A percentile compares a stretch with the other conserved stretches of the same genome.
Conservation (phyloP, 2,888 invertebrate species). For the Microchrysa polita region DNA sequence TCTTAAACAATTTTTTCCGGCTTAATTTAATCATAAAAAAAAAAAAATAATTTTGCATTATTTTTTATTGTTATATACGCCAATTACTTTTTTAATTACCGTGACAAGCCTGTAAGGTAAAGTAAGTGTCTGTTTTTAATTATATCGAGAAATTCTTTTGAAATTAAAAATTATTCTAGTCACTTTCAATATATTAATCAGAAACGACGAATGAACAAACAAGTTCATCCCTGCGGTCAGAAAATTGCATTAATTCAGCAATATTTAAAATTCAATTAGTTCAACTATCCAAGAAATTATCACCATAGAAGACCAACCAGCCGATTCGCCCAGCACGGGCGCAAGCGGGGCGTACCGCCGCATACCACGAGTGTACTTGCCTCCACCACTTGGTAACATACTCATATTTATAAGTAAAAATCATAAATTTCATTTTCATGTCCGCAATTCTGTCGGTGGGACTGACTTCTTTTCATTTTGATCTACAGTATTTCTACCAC, state of each 20-base stretch:
- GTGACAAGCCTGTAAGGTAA: too few relatives aligned
- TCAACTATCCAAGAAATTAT: constrained; percentile 28
- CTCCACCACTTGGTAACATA: too few relatives aligned
- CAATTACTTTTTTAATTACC: too few relatives aligned
- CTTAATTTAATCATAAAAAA: too few relatives aligned
- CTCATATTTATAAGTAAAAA: constrained; percentile 18
- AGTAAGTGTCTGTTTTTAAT: too few relatives aligned
- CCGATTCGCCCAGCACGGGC: too few relatives aligned
- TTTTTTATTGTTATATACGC: too few relatives aligned
- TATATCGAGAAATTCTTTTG: not conserved
- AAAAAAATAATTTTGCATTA: too few relatives aligned
- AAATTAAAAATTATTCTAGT: not conserved
- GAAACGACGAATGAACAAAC: constrained; percentile 17
- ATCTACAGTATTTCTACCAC: not conserved
- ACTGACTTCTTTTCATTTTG: not conserved
- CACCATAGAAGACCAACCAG: not conserved
- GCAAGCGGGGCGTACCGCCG: too few relatives aligned
- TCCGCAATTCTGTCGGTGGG: not conserved
- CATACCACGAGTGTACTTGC: too few relatives aligned
- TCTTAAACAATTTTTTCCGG: too few relatives aligned
- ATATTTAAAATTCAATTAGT: constrained; percentile 35
- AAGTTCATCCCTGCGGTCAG: not conserved
- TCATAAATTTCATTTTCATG: constrained; percentile 34
- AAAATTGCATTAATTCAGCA: constrained; percentile 24
- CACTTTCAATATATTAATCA: constrained; percentile 20